Evolutionary conservation across 2,113 vertebrate species (phyloP), one percentile per base, ranked within the genome.

Genomic region (Canis aureus): DNA sequence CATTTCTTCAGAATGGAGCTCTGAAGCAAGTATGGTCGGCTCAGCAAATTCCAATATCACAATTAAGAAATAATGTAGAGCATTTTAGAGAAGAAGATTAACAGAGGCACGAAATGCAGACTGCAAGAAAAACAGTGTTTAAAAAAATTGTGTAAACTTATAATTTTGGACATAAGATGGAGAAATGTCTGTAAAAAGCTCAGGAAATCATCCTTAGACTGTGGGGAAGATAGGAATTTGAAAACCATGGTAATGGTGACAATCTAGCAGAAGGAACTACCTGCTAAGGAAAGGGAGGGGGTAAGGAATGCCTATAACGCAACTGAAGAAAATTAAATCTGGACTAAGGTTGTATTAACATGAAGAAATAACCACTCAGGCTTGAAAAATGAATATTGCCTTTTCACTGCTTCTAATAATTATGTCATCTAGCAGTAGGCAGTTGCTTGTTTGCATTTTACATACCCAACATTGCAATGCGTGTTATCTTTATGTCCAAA

Each of bases 301-400:
- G 11, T 1, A 23, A 13, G 23, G 49, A 38, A 89, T n/a, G 87
- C 20, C 80, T 35, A 9, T 10, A 55, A n/a, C 11, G 1, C 23
- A 59, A n/a, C 15, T 10, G 20, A 60, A 93, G 76, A 95, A 92
- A 71, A 86, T 60, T 81, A 92, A 60, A 38, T 86, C 10, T 79
- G 16, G 23, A 92, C 82, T 95, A 97, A 97, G 29, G 29, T 87
- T 76, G 0, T 57, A 93, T 96, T 96, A 82, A 7, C 6, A 89
- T 38, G 17, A 59, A 1, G 92, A 98, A 97, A 97, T 83, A 96
- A 78, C 3, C 51, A 55, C 74, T 93, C 74, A 76, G 92, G 53
- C 55, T 94, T 95, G 73, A 55, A 96, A 97, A 98, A 86, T 95
- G 91, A 86, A 96, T 91, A 92, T 96, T 97, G 78, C 59, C 81